These are phyloP conservation scores for Micronycteris hirsuta DNA, from an alignment of 2,113 vertebrate genomes.

Conservation along the genomic window DNA sequence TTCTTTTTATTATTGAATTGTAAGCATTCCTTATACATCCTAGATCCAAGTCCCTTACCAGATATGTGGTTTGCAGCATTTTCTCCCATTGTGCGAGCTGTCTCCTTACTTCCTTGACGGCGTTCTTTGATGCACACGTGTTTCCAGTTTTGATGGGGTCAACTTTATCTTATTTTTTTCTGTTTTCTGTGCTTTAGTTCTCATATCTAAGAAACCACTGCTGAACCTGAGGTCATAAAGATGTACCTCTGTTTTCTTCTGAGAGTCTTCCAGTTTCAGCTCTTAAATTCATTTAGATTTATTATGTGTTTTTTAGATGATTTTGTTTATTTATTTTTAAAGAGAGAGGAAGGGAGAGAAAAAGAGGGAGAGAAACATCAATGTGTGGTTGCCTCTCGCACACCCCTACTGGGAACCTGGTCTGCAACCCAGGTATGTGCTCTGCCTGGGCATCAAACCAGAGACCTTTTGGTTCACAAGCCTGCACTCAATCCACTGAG, in stretches of 20 bases:
- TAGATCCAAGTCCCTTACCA: accelerated
- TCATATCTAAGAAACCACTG: not conserved
- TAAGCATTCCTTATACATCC: not conserved
- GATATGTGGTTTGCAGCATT: not conserved
- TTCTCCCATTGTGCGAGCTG: not conserved
- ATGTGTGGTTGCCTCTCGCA: too few species aligned
- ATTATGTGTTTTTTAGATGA: not conserved
- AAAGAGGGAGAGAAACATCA: too few species aligned
- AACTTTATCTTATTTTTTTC: not conserved
- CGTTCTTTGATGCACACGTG: not conserved
- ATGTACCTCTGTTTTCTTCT: not conserved
- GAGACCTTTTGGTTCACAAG: too few species aligned
- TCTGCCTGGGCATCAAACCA: too few species aligned
- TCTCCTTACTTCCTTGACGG: not conserved
- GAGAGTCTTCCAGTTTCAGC: not conserved
- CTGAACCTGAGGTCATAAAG: not conserved
- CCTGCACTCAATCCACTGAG: too few species aligned
- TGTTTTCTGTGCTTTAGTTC: too few species aligned
- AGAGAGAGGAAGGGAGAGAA: too few species aligned
- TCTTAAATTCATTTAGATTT: not conserved
- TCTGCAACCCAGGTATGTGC: too few species aligned
- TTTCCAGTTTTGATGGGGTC: not conserved
- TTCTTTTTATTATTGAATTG: not conserved
- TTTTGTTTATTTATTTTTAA: too few species aligned
- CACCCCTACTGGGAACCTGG: too few species aligned